Base-by-base conservation (phyloP, 1,140 invertebrate genomes). In the Steinernema feltiae region DNA sequence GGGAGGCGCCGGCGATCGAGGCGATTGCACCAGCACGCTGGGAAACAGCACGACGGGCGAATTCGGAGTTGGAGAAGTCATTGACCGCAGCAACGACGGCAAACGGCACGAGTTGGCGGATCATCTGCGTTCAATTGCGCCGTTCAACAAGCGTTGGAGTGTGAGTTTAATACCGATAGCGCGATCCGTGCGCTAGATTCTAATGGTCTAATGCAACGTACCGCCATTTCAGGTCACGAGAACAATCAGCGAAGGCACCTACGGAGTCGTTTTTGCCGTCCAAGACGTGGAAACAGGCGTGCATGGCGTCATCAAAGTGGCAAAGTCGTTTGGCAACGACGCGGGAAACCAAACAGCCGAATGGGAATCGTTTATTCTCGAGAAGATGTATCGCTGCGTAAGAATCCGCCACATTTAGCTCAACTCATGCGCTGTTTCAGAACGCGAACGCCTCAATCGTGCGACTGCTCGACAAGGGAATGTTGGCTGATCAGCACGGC, bases 211-310 rank as follows among this genome's bases (percentile, higher is more conserved):
- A 17, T 7, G 12, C 24, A 7, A 63, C 24, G 7, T 63, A 63
- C 7, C 3, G 24, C 12, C 3, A 63, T 71, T 35, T 70, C n/a
- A 69, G 73, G 48, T 79, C 15, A 79, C 71, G 0, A 21, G 71
- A 31, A 81, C 80, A 21, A 73, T 81, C 21, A 81, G 71, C 32
- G 79, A 80, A 30, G 80, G 80, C 21, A 76, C 80, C 18, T 81
- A 81, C 46, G 80, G 80, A 29, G 80, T 81, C 21, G 80, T 82
- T 2, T 81, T 81, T 53, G 73, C 72, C 35, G 79, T 77, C 24
- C 69, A 73, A 35, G 79, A 80, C 29, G 48, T 74, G 17, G 31
- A 79, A 53, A 74, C 73, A 17, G 35, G 46, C 18, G 41, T 31
- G 27, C 29, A 74, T 15, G 79, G 79, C 12, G 79, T 81, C 24